Conservation (phyloP, 2,797 vertebrate genomes). For the Erethizon dorsatum region DNA sequence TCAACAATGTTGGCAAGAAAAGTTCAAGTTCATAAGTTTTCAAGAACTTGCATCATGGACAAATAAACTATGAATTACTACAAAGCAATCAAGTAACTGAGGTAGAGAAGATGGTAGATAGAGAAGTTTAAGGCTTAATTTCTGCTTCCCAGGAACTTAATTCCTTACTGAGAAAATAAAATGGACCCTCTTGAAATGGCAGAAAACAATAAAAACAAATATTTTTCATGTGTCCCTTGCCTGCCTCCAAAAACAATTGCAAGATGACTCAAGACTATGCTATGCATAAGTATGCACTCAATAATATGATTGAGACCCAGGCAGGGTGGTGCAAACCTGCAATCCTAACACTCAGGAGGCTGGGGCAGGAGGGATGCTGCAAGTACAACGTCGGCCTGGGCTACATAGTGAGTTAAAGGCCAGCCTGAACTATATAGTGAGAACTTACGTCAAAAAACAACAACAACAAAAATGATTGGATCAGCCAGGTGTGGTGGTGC, state of each 20-base stretch:
- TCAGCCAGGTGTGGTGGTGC: no score
- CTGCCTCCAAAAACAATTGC: constrained; percentile 1
- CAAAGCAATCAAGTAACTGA: neutral
- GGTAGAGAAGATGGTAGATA: neutral
- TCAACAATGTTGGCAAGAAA: constrained; percentile 40
- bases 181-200: neutral
- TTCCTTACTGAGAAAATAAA: constrained; percentile 32
- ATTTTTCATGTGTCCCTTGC: neutral
- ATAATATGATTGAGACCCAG: neutral
- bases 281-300: neutral
- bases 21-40: constrained; percentile 40
- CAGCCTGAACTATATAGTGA: neutral
- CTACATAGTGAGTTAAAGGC: neutral
- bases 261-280: constrained; percentile 8
- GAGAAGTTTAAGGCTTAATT: neutral
- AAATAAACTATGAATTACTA: neutral
- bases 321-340: neutral
- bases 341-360: neutral
- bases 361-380: neutral
- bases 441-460: neutral
- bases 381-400: neutral
- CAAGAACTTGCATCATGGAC: neutral
- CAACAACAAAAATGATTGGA: neutral
- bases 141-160: neutral
- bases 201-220: constrained; percentile 26